phyloP scores from a whole-genome alignment of 2,888 invertebrate species.

The Cepaea hortensis region DNA sequence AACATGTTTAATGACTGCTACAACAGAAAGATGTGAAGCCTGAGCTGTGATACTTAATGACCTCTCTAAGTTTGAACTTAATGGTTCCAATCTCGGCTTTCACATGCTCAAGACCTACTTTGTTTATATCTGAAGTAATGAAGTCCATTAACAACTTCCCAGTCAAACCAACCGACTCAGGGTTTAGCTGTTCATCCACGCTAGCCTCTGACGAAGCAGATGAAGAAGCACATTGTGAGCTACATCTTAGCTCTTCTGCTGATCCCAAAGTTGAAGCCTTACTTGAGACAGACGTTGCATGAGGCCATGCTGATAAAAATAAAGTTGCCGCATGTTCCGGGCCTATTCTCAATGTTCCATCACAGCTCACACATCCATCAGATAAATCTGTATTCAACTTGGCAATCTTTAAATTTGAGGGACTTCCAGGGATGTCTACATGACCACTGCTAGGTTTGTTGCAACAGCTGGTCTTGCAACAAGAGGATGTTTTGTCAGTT shows the following conservation, averaged over 20 bases:
- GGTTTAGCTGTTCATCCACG: not conserved
- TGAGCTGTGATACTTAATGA: conserved; percentile 37
- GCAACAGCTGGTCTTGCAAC: not conserved
- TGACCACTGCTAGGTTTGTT: not conserved
- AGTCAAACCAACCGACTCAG: not conserved
- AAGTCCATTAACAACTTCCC: conserved; percentile 16
- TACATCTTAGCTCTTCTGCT: not conserved
- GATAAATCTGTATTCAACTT: not conserved
- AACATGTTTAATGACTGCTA: not conserved
- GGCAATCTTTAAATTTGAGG: not conserved
- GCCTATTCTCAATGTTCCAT: conserved; percentile 3
- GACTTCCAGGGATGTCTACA: not conserved
- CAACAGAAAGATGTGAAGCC: not conserved
- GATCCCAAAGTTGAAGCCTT: too few species aligned
- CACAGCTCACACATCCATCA: conserved; percentile 13
- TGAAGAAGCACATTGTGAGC: not conserved
- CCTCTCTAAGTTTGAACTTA: conserved; percentile 35
- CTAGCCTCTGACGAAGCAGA: not conserved
- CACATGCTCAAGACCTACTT: conserved; percentile 3
- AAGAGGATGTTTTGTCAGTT: conserved; percentile 9
- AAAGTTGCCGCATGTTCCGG: conserved; percentile 36
- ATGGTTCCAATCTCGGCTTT: conserved; percentile 39
- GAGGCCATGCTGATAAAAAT: conserved; percentile 28
- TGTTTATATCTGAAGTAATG: conserved; percentile 1
- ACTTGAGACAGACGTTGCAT: not conserved